A percentile compares a stretch with the other conserved stretches of the same genome.
These are phyloP conservation scores for Spizaetus ornatus DNA, from an alignment of 2,113 vertebrate genomes.

Conservation along the genomic window DNA sequence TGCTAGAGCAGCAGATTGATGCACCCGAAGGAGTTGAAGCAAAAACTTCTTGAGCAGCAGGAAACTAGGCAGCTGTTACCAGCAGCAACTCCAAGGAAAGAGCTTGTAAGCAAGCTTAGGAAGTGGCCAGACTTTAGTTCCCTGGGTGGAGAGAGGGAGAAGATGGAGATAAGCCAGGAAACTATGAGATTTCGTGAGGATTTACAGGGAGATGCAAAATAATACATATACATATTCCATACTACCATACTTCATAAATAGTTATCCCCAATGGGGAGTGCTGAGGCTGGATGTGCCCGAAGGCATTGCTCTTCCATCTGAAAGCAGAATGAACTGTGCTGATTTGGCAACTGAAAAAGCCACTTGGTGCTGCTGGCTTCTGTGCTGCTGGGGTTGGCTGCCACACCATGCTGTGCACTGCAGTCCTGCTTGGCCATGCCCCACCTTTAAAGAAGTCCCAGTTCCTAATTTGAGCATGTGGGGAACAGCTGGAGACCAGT, in stretches of 20 bases:
- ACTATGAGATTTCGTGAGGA: background rate
- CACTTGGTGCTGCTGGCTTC: background rate
- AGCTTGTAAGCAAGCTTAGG: background rate
- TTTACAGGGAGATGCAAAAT: background rate
- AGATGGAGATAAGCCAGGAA: background rate
- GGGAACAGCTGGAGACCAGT: background rate
- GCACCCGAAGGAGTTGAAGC: background rate
- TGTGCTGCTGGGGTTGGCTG: background rate
- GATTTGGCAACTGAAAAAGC: background rate
- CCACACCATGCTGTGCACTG: fast-evolving
- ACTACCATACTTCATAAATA: background rate
- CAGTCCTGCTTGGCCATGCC: background rate
- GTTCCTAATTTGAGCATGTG: background rate
- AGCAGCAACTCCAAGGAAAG: background rate
- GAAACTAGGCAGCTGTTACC: background rate
- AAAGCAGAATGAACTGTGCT: background rate
- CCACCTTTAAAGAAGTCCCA: background rate
- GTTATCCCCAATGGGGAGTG: background rate
- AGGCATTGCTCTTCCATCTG: background rate
- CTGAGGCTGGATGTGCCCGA: background rate
- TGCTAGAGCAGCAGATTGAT: background rate
- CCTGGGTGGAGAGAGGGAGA: background rate
- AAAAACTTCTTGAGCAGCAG: background rate
- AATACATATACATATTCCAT: background rate
- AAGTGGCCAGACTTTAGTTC: background rate